Evolutionary conservation across 1,140 invertebrate genomes (phyloP).

Genomic region (Neodiprion pinetum): DNA sequence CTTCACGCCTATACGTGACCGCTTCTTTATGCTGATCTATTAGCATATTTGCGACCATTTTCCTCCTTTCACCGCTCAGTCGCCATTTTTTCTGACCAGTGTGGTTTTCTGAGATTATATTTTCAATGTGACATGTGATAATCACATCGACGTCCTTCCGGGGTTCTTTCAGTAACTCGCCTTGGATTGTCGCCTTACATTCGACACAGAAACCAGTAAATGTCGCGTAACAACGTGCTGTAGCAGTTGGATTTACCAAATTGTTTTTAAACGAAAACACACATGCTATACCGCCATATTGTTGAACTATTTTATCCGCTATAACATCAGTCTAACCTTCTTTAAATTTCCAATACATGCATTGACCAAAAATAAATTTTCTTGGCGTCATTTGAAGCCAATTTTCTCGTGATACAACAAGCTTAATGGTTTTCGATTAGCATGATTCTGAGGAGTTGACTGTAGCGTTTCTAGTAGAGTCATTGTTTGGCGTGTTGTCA

Average conservation of each 20-base stretch:
- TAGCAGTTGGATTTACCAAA: slow-evolving; percentile 10
- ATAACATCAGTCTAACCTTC: slow-evolving; percentile 20
- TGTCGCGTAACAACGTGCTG: background rate
- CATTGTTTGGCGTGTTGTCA: background rate
- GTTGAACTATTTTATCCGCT: slow-evolving; percentile 12
- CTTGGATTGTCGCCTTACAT: slow-evolving; percentile 17
- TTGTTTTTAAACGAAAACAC: slow-evolving; percentile 25
- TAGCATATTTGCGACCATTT: slow-evolving; percentile 12
- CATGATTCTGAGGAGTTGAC: background rate
- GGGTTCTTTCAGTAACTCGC: slow-evolving; percentile 15
- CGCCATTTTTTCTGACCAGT: slow-evolving; percentile 21
- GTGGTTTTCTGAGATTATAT: background rate
- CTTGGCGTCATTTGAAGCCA: slow-evolving; percentile 15
- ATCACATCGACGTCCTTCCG: background rate
- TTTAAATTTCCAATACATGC: slow-evolving; percentile 21
- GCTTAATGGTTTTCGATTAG: background rate
- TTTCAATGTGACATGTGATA: slow-evolving; percentile 14
- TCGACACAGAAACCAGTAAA: slow-evolving; percentile 6
- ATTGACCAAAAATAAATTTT: slow-evolving; percentile 11
- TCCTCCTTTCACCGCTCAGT: slow-evolving; percentile 9
- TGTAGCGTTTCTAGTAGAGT: background rate
- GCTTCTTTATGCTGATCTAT: slow-evolving; percentile 19
- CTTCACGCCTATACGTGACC: slow-evolving; percentile 20
- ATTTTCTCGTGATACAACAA: background rate
- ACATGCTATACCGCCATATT: slow-evolving; percentile 17